phyloP scores from a whole-genome alignment of 2,113 vertebrate species.

The Bucco capensis region DNA sequence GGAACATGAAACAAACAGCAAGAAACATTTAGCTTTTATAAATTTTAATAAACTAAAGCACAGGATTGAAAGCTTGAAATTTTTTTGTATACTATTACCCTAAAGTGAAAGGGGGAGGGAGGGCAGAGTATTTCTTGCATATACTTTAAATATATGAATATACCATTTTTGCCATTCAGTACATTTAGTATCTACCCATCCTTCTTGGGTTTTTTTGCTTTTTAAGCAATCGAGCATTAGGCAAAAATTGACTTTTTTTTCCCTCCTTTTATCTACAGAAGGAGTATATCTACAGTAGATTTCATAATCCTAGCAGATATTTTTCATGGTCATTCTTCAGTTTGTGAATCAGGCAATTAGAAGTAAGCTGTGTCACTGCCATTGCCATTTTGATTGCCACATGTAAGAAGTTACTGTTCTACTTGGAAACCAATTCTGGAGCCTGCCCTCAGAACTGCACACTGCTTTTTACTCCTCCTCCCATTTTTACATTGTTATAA shows the following conservation, averaged over 20 bases:
- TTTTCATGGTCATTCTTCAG: background rate
- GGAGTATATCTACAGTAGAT: background rate
- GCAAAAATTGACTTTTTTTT: background rate
- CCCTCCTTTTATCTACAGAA: background rate
- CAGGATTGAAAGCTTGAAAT: background rate
- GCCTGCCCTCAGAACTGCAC: background rate
- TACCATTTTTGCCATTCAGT: background rate
- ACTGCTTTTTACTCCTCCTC: background rate
- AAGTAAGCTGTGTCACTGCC: background rate
- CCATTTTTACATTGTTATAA: background rate
- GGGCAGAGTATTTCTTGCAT: background rate
- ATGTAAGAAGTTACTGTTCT: background rate
- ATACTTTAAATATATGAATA: background rate
- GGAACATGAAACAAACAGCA: conserved; percentile 39
- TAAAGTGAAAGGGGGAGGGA: background rate
- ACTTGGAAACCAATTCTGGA: background rate
- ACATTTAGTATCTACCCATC: background rate
- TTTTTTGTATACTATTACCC: conserved; percentile 9
- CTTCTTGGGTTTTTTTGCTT: background rate
- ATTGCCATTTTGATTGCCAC: background rate
- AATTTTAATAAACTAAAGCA: conserved; percentile 30
- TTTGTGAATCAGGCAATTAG: background rate
- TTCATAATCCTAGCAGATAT: background rate
- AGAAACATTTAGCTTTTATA: conserved; percentile 50
- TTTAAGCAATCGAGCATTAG: background rate